Base-by-base conservation (phyloP, 2,888 invertebrate species). In the Pantelozetes paolii region DNA sequence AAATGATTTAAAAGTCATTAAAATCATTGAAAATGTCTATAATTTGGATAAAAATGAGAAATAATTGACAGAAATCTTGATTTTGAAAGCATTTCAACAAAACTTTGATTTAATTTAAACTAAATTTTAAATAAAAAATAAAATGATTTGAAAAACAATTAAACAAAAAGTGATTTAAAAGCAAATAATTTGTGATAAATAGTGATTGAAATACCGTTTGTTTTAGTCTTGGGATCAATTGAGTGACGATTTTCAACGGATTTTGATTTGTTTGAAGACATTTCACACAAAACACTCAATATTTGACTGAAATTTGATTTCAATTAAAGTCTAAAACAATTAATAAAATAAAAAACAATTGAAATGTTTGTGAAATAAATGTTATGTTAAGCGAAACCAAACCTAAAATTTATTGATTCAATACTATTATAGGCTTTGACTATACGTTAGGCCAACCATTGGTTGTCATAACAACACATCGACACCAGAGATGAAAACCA, bases 321-420 rank as follows among this genome's bases (percentile, higher is more conserved):
- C 15, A 45, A 18, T 45, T 15, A n/a, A 54, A 26, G 54, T 48
- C 5, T 48, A 36, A 8, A 36, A 36, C 11, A 15, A 15, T 45
- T 45, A 15, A 45, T 45, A 15, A 45, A 45, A 45, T 45, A 45
- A 45, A 2, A 45, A 45, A 2, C 2, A 45, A 11, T 45, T 20
- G 3, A 26, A 15, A 54, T 2, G 3, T 3, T 15, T 54, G 30
- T 59, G 3, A 2, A 42, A 67, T 18, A 45, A 13, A 42, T 69
- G 69, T 69, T 3, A 45, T 1, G 42, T 18, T 69, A 30, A 20
- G 59, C 26, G 36, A 40, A 67, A 40, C 69, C 69, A 69, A 69
- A 69, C 69, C 69, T 69, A 23, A 69, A 69, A 69, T 69, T 69
- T 69, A 69, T 69, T 69, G 69, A 69, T 69, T 64, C 30, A 18